Conservation (phyloP, 1,140 invertebrate genomes). For the Heliconius nattereri region DNA sequence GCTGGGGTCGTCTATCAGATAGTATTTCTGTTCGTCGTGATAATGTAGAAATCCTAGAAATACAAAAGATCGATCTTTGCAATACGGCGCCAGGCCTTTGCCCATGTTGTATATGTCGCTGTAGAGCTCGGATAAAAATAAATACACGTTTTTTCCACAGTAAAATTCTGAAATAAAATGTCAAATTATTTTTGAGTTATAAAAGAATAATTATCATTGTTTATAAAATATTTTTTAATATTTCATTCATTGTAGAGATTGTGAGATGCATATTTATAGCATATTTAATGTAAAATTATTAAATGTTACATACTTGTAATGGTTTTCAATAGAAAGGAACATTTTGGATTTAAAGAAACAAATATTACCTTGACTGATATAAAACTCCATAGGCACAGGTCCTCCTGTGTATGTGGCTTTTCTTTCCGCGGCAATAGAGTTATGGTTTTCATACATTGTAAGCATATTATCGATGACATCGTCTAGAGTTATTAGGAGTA, state of each 20-base stretch:
- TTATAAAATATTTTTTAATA: too few relatives aligned
- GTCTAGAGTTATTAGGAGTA: conserved; percentile 69
- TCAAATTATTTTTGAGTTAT: neutral
- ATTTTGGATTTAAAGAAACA: neutral
- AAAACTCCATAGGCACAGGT: conserved; percentile 72
- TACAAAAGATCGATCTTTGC: conserved; percentile 66
- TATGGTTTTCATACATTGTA: conserved; percentile 76
- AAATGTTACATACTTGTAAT: too few relatives aligned
- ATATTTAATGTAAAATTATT: too few relatives aligned
- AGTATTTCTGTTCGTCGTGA: conserved; percentile 71
- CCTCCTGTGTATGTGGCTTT: conserved; percentile 70
- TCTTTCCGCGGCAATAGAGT: conserved; percentile 69
- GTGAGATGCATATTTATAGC: too few relatives aligned
- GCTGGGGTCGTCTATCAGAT: conserved; percentile 68
- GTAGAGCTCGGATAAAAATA: conserved; percentile 9
- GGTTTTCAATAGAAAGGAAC: neutral
- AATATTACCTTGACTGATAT: conserved; percentile 68
- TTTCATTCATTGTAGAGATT: too few relatives aligned
- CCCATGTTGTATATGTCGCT: conserved; percentile 70
- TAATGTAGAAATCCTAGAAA: conserved; percentile 71
- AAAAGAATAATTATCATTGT: too few relatives aligned
- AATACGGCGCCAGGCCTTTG: conserved; percentile 62
- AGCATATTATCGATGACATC: conserved; percentile 76
- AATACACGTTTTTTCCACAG: conserved; percentile 24
- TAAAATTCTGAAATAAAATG: conserved; percentile 51